Conservation (phyloP, 2,113 vertebrate genomes). For the Cettia cetti region DNA sequence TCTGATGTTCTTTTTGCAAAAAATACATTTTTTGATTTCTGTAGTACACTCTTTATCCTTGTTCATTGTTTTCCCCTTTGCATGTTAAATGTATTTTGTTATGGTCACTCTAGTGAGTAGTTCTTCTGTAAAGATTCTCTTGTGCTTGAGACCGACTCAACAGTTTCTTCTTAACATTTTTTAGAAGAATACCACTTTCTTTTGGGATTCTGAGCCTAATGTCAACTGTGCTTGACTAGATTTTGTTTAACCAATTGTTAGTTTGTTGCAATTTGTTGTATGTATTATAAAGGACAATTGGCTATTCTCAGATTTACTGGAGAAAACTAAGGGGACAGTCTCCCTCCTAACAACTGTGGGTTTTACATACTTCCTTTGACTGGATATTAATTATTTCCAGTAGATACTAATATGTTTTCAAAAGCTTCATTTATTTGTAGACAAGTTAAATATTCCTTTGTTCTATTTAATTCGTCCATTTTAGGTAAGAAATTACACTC, state of each 20-base stretch:
- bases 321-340: background rate
- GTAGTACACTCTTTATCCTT: background rate
- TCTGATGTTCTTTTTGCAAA: background rate
- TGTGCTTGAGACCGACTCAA: background rate
- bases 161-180: background rate
- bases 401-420: background rate
- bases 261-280: background rate
- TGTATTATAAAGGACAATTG: background rate
- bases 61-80: background rate
- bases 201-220: background rate
- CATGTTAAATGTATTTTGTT: background rate
- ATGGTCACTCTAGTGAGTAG: background rate
- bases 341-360: background rate
- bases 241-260: background rate
- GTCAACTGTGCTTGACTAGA: background rate
- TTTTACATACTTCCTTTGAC: background rate
- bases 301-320: background rate
- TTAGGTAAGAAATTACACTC: background rate
- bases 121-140: background rate
- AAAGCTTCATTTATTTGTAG: background rate
- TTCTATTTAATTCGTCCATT: background rate
- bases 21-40: background rate
- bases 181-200: background rate
- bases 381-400: background rate
- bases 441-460: conserved; percentile 7